Base-by-base conservation (phyloP, 2,113 vertebrate species). In the Girardinichthys multiradiatus region DNA sequence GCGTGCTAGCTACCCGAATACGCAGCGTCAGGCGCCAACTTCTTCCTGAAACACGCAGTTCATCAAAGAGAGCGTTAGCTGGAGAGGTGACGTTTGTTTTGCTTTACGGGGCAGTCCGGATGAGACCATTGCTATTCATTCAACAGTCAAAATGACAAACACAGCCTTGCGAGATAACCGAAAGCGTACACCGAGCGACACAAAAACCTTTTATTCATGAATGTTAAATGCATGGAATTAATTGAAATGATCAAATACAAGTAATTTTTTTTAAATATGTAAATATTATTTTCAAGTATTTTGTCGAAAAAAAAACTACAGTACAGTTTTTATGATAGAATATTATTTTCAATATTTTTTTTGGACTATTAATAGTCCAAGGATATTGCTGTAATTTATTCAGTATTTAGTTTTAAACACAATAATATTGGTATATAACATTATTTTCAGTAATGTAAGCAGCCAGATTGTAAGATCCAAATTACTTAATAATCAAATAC, bases 11-110 rank as follows among this genome's bases (percentile, higher is more conserved):
- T 85, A 86, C 68, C 70, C 2, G 45, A 57, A 57, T 70, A 70
- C 26, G 30, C 26, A 66, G 84, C 86, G 85, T 77, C 74, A 86
- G 90, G 91, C 88, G 87, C 91, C 90, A 93, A 93, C 91, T 93
- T 92, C 89, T 93, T 93, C 91, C 91, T 92, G 91, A 89, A 93
- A 86, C 89, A 76, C 82, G 62, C 59, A 73, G 70, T 62, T 81
- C 85, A 70, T 68, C 30, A 57, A 72, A 66, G 31, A 45, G 15
- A 48, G 64, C 76, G 70, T 14, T 72, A 62, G 61, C 51, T 19
- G 28, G 12, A 21, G 9, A 4, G 0, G 61, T 1, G 39, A 9
- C 2, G 79, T 14, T 90, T 13, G 85, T 83, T 91, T 90, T 87
- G 27, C 0, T 15, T 14, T 3, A 57, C 76, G 15, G 66, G 26